Evolutionary conservation across 1,140 invertebrate species (phyloP).

Genomic region (Trichonephila inaurata): DNA sequence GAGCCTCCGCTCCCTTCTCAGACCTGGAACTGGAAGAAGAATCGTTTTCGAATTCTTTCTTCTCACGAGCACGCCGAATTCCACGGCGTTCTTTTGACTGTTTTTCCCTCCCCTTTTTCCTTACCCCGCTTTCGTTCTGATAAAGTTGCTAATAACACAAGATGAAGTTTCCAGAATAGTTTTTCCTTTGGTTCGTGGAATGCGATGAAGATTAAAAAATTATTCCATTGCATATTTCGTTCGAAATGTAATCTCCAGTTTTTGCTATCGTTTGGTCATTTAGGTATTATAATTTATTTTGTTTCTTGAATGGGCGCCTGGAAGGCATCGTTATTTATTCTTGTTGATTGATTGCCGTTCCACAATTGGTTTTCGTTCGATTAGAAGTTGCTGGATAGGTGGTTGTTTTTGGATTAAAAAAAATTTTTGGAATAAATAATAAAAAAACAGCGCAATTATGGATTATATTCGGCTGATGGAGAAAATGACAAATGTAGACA

Average conservation of each 20-base stretch:
- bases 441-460: background rate
- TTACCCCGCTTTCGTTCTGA: background rate
- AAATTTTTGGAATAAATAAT: background rate
- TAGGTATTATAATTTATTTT: background rate
- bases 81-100: slow-evolving; percentile 24
- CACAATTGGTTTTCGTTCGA: background rate
- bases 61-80: slow-evolving; percentile 35
- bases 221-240: slow-evolving; percentile 2
- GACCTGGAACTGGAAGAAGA: slow-evolving; percentile 13
- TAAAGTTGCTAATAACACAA: slow-evolving; percentile 27
- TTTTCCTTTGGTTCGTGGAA: slow-evolving; percentile 10
- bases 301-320: background rate
- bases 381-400: background rate
- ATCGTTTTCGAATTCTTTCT: slow-evolving; percentile 41
- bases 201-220: slow-evolving; percentile 49
- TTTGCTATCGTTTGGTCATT: slow-evolving; percentile 5
- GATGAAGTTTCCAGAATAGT: background rate
- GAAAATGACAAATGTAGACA: too few relatives aligned
- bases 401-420: background rate
- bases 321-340: background rate
- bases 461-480: too few relatives aligned
- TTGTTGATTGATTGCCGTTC: slow-evolving; percentile 25
- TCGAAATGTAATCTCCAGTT: background rate
- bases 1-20: slow-evolving; percentile 2
- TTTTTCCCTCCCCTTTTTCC: background rate